Evolutionary conservation across 2,888 invertebrate species (phyloP), one percentile per base, ranked within the genome.

Genomic region (Drosophila rellima): DNA sequence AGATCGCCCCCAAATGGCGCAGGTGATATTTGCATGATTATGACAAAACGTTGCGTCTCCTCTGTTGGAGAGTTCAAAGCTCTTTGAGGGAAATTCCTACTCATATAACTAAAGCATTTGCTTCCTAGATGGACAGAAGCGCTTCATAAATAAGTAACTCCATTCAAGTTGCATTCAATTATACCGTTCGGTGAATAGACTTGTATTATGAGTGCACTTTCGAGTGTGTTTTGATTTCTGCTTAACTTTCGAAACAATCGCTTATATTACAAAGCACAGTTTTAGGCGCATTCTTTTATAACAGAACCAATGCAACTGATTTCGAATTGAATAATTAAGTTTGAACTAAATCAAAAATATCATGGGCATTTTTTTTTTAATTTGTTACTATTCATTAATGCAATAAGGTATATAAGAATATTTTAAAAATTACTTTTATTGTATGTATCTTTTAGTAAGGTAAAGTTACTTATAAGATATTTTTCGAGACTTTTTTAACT

Each of bases 21-120:
- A 89, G 83, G 88, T 84, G 83, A 84, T 71, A 84, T 84, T 84
- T 84, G 89, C 83, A 84, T 84, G 89, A 82, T 87, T 84, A 87
- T 81, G 88, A 70, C 75, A 82, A 89, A 80, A 70, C 40, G 67
- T 68, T 70, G 67, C 48, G 61, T 64, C 10, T 56, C n/a, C 33
- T 37, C 13, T 10, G 23, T 26, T 7, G 17, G 13, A 29, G 70
- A 70, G 76, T 79, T 76, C 76, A 76, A 70, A 70, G 79, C 75
- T 70, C 76, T 75, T 62, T 54, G n/a, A 44, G 50, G 52, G 33
- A 74, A 54, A 52, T 45, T 31, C 51, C 10, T n/a, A 7, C 35
- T 47, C 39, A 55, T 45, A 62, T 55, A 63, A 63, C 50, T 31
- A 3, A 48, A 44, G 42, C 17, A 29, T 37, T 70, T 70, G 50